Evolutionary conservation across 2,888 invertebrate genomes (phyloP), one percentile per base, ranked within the genome.

Genomic region (Uropetala carovei): DNA sequence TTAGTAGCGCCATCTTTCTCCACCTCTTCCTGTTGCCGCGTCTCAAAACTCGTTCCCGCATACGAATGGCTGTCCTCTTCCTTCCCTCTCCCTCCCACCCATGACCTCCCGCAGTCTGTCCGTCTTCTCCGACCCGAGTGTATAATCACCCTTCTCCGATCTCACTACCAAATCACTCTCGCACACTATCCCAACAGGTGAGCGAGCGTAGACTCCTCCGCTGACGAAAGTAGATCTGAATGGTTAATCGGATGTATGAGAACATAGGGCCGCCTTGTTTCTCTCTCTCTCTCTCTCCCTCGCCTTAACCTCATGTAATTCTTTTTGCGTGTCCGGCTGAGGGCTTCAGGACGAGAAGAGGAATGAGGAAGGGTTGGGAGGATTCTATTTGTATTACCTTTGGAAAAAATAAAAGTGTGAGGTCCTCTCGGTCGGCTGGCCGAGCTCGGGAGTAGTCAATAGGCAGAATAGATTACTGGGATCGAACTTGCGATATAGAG

Each of bases 211-310:
- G 59, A 13, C 27, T 13, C 13, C 86, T 60, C 43, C 43, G 43
- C 43, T 43, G 43, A 5, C 43, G 43, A 27, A 30, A 30, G 16
- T 8, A 11, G 9, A 60, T 30, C 64, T 60, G 89, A 89, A 89
- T 89, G 89, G 59, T 16, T 89, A 89, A 89, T 89, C n/a, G 64
- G 13, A 89, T 89, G 89, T 64, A 86, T 86, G 57, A 86, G 60
- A 43, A 11, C 59, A 14, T 56, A 18, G 56, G 30, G 86, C 27
- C 22, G 58, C 13, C 56, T 16, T 30, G 27, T 64, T 43, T 9
- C 4, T 16, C 56, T 83, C 83, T 83, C 16, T 10, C 83, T 0
- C 83, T 59, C 56, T 16, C 84, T 58, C 56, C 11, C n/a, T 57
- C 7, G n/a, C 84, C 57, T 22, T 57, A 2, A 56, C 22, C 75